Evolutionary conservation across 1,140 invertebrate species (phyloP).

Genomic region (Lethrus apterus): DNA sequence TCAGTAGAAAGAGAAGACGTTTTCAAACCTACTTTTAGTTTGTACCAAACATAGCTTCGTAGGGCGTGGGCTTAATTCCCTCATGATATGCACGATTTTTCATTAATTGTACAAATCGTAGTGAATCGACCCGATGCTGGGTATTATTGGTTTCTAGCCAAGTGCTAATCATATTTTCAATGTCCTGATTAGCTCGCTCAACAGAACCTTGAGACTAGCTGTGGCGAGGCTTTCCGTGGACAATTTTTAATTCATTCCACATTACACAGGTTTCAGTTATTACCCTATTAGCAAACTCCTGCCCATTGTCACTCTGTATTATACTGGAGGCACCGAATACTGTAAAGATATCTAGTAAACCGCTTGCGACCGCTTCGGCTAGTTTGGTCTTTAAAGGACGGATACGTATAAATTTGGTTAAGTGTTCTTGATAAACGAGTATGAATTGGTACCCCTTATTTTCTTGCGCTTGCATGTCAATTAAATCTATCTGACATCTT

Average conservation of each 20-base stretch:
- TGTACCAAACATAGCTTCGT: conserved; percentile 30
- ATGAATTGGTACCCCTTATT: too few relatives aligned
- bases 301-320: conserved; percentile 33
- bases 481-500: too few relatives aligned
- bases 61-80: conserved; percentile 30
- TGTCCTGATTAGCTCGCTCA: conserved; percentile 33
- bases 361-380: neutral
- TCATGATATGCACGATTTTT: conserved; percentile 31
- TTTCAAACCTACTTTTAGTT: too few relatives aligned
- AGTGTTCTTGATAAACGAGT: neutral
- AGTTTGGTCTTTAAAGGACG: conserved; percentile 4
- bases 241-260: conserved; percentile 31
- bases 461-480: too few relatives aligned
- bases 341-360: conserved; percentile 5
- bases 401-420: neutral
- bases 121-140: conserved; percentile 30
- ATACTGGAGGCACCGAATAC: conserved; percentile 26
- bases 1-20: too few relatives aligned
- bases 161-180: too few relatives aligned
- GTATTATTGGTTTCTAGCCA: conserved; percentile 33
- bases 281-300: conserved; percentile 8
- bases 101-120: conserved; percentile 30
- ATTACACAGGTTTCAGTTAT: conserved; percentile 5
- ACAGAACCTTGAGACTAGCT: conserved; percentile 26
- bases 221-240: conserved; percentile 39